Evolutionary conservation across 2,113 vertebrate genomes (phyloP).

Genomic region (Origma solitaria): DNA sequence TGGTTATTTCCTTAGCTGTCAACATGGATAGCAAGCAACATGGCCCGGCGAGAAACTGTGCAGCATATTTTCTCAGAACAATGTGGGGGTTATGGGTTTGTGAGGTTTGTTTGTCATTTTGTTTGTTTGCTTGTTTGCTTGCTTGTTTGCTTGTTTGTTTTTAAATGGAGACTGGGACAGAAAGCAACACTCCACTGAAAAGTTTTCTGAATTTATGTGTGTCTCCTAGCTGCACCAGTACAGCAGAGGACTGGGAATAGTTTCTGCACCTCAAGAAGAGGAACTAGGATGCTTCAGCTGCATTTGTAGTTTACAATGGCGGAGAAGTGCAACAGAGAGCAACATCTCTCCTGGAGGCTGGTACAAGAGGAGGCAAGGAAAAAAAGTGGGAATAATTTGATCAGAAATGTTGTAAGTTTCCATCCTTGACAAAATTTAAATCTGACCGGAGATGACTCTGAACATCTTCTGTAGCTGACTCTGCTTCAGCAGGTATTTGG

Average conservation of each 20-base stretch:
- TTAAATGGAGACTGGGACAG: background rate
- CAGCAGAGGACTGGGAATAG: background rate
- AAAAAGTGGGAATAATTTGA: background rate
- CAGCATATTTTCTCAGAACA: background rate
- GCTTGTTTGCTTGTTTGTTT: background rate
- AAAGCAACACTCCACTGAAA: background rate
- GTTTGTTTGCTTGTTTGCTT: background rate
- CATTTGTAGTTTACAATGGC: background rate
- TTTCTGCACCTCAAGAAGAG: background rate
- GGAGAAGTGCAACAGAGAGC: background rate
- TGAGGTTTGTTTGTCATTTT: background rate
- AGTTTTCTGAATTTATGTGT: background rate
- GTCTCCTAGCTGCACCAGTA: background rate
- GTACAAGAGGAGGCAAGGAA: fast-evolving
- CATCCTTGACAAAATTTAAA: background rate
- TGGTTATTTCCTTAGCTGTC: background rate
- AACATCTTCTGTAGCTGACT: background rate
- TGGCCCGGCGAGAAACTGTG: background rate
- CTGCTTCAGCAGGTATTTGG: background rate
- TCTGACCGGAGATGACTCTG: background rate
- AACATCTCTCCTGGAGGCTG: background rate
- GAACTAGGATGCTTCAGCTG: background rate
- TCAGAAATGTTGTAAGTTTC: background rate
- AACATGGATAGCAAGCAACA: background rate
- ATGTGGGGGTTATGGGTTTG: fast-evolving